A percentile compares a stretch with the other conserved stretches of the same genome.
phyloP scores from a whole-genome alignment of 2,113 vertebrate species.

The Rhinoptilus africanus region DNA sequence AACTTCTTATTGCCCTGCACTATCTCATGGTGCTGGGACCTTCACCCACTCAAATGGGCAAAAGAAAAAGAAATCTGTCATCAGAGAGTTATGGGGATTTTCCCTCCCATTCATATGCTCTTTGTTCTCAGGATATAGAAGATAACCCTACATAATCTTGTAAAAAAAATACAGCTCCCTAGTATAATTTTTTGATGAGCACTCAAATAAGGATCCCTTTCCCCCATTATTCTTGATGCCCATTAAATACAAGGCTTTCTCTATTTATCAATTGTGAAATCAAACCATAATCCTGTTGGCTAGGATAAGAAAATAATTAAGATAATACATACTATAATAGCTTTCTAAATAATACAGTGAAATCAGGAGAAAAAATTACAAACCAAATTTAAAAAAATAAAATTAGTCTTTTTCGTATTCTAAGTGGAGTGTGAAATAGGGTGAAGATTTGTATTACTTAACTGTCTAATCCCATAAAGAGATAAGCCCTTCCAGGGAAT shows the following conservation, averaged over 20 bases:
- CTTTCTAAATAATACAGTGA: not conserved
- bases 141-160: not conserved
- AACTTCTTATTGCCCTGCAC: not conserved
- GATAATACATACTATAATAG: not conserved
- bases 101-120: not conserved
- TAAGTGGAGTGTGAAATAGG: not conserved
- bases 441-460: not conserved
- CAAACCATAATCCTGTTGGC: not conserved
- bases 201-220: not conserved
- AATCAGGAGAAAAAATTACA: not conserved
- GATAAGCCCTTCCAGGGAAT: not conserved
- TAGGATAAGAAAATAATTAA: not conserved
- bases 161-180: not conserved
- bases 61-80: not conserved
- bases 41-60: not conserved
- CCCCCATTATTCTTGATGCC: not conserved
- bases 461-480: not conserved
- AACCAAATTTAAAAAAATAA: not conserved
- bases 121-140: not conserved
- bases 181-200: not conserved
- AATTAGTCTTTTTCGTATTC: not conserved
- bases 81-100: not conserved
- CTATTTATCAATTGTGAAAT: not conserved
- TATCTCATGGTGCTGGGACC: not conserved
- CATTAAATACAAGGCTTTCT: not conserved